Evolutionary conservation across 2,113 vertebrate species (phyloP).

Genomic region (Micromys minutus): DNA sequence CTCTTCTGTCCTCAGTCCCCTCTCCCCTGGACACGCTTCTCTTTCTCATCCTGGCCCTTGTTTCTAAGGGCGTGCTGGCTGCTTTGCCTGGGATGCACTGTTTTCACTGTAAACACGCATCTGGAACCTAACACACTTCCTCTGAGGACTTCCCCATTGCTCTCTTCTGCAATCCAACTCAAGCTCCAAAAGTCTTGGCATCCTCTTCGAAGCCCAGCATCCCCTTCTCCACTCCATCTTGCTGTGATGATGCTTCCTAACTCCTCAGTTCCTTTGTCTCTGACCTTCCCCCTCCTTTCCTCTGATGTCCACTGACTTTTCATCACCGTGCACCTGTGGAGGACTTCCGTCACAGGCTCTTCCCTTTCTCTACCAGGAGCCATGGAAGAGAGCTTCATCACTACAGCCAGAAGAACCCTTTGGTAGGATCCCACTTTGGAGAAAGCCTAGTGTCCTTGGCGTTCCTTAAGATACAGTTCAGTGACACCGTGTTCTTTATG

Average conservation of each 20-base stretch:
- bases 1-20: background rate
- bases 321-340: background rate
- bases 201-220: background rate
- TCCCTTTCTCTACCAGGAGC: background rate
- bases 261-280: background rate
- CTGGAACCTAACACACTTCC: conserved; percentile 1
- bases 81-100: background rate
- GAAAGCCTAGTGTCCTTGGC: background rate
- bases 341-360: background rate
- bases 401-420: background rate
- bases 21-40: accelerated
- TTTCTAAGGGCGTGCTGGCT: background rate
- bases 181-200: background rate
- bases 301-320: background rate
- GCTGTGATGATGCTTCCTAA: background rate
- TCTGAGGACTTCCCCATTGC: conserved; percentile 62
- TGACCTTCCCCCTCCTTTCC: conserved; percentile 19
- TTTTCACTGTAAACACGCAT: background rate
- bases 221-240: background rate
- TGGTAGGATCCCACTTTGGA: background rate
- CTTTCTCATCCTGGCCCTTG: background rate
- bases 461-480: background rate
- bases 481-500: background rate
- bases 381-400: background rate
- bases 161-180: conserved; percentile 1